Percentiles rank a stretch among this genome's conserved stretches.
Evolutionary conservation across 2,888 invertebrate genomes (phyloP).

Genomic region (Gasteruption jaculator): DNA sequence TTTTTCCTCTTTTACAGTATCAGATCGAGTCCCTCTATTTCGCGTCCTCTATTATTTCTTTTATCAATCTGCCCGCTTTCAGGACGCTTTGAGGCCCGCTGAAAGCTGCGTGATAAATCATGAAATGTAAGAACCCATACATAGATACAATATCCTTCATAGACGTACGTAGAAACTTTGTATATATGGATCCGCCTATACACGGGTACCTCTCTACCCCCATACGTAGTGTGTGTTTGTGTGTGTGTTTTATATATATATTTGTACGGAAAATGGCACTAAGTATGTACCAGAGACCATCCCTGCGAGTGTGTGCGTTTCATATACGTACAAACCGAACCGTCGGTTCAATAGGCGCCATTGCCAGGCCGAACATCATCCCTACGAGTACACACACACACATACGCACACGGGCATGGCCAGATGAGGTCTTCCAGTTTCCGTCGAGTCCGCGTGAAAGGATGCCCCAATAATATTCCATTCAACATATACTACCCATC

Average conservation of each 20-base stretch:
- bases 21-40: slow-evolving; percentile 47
- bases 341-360: slow-evolving; percentile 48
- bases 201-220: no score
- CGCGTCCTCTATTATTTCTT: slow-evolving; percentile 51
- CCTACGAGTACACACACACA: slow-evolving; percentile 38
- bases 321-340: slow-evolving; percentile 33
- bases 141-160: no score
- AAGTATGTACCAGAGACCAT: no score
- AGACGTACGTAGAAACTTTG: no score
- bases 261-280: no score
- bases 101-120: slow-evolving; percentile 52
- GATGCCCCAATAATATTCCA: slow-evolving; percentile 53
- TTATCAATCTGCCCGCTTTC: slow-evolving; percentile 51
- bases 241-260: no score
- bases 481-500: slow-evolving; percentile 45
- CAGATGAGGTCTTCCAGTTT: slow-evolving; percentile 52
- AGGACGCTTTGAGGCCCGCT: slow-evolving; percentile 47
- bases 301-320: slow-evolving; percentile 21
- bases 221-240: no score
- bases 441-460: slow-evolving; percentile 52
- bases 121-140: slow-evolving; percentile 49
- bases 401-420: no score
- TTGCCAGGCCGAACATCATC: slow-evolving; percentile 47
- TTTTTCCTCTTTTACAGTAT: slow-evolving; percentile 35
- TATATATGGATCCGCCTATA: no score